These are phyloP conservation scores for Sebastes kiyomatsui DNA, from an alignment of 2,797 vertebrate species.

Conservation along the genomic window DNA sequence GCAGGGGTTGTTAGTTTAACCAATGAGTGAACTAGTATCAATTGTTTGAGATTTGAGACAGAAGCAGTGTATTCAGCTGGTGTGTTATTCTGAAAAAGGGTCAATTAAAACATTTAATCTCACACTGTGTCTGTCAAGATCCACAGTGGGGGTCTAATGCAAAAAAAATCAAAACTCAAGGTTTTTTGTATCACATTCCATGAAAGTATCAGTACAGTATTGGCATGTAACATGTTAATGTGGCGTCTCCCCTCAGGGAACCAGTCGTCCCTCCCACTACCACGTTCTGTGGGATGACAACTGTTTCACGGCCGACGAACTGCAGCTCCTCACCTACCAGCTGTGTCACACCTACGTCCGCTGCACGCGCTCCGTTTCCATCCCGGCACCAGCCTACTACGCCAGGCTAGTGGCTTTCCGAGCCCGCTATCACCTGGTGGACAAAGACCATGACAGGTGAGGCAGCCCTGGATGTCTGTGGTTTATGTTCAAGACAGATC, in stretches of 20 bases:
- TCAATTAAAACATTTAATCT: background rate
- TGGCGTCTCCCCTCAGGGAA: slow-evolving; percentile 84
- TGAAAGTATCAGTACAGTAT: background rate
- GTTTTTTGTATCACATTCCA: background rate
- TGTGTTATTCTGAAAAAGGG: background rate
- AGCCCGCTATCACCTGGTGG: slow-evolving; percentile 97
- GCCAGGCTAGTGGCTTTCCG: slow-evolving; percentile 96
- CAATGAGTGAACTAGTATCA: too few species aligned
- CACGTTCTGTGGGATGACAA: slow-evolving; percentile 99
- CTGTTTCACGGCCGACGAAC: slow-evolving; percentile 96
- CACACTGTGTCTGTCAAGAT: background rate
- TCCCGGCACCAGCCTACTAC: slow-evolving; percentile 97
- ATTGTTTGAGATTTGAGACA: background rate
- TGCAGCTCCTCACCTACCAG: slow-evolving; percentile 98
- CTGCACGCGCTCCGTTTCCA: slow-evolving; percentile 97
- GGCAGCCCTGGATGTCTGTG: background rate
- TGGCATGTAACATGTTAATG: accelerated
- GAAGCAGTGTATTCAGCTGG: background rate
- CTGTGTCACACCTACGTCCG: slow-evolving; percentile 98
- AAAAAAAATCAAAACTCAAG: background rate
- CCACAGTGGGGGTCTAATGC: background rate
- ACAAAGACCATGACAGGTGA: slow-evolving; percentile 99
- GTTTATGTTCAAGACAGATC: background rate
- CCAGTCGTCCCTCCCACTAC: slow-evolving; percentile 98
- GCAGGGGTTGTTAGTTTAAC: too few species aligned